Evolutionary conservation across 2,888 invertebrate species (phyloP), one percentile per base, ranked within the genome.

Genomic region (Girardia tigrina): DNA sequence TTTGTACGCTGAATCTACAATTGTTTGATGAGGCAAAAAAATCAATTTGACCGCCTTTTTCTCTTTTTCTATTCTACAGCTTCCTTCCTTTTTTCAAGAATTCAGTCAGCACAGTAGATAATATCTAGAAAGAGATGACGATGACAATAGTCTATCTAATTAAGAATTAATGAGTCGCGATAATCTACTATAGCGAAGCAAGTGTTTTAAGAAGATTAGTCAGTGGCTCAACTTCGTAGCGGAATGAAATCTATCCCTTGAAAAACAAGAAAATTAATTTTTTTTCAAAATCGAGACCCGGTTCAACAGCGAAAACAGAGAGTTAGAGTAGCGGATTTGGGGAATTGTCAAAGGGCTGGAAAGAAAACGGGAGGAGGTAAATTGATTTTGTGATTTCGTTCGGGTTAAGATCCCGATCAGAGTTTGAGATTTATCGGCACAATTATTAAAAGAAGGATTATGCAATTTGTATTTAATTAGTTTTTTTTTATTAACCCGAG

Each of bases 1-100:
- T 56, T 56, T 56, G 56, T 56, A 56, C 56, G 56, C 56, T 56
- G 56, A 56, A 56, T 56, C 56, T 56, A 56, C 56, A 56, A 56
- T 56, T 56, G 56, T 56, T 56, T 56, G 56, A 56, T 56, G 56
- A 56, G 56, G 56, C 56, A 56, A 56, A 56, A 56, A 56, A 56
- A 56, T 56, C 56, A 56, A 56, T 56, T 56, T 56, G 56, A 56
- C 56, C 56, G 56, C 56, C 56, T 56, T 56, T 56, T 56, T 56
- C 56, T 56, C 56, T 56, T 56, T 56, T 56, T 56, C 56, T 56
- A 56, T 56, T 56, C 56, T 56, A 56, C 56, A 56, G 56, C 56
- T 56, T 56, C 56, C 56, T 56, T 56, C 56, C 56, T 56, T 56
- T 56, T 56, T 56, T 56, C 56, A 56, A 56, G 56, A 56, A 56